Conservation (phyloP, 2,888 invertebrate species). For the Brenthis hecate region DNA sequence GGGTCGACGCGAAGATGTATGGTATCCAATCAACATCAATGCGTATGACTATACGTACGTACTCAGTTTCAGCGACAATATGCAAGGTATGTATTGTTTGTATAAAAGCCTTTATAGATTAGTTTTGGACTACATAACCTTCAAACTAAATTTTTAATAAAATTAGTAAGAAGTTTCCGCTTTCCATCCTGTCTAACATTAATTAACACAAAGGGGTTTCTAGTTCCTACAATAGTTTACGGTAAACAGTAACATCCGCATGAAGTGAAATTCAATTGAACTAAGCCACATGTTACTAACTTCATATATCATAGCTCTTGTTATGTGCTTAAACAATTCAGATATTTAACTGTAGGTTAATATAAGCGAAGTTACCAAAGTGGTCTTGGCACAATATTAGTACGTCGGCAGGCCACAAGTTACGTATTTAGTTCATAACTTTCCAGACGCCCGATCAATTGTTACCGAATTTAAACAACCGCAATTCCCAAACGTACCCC, state of each 20-base stretch:
- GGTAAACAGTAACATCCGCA: slow-evolving; percentile 1
- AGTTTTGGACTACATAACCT: not conserved
- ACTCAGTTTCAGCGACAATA: slow-evolving; percentile 1
- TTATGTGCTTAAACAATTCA: slow-evolving; percentile 35
- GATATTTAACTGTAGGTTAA: slow-evolving; percentile 40
- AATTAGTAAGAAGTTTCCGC: not conserved
- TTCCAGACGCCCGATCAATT: slow-evolving; percentile 60
- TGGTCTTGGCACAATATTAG: slow-evolving; percentile 48
- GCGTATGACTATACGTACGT: slow-evolving; percentile 16
- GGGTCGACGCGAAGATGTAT: slow-evolving; percentile 35
- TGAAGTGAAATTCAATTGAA: slow-evolving; percentile 32
- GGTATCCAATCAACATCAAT: slow-evolving; percentile 32
- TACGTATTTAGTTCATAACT: slow-evolving; percentile 54
- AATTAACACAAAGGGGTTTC: not conserved
- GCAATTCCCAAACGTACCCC: slow-evolving; percentile 41
- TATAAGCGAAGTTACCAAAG: slow-evolving; percentile 43
- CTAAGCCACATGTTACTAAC: slow-evolving; percentile 29
- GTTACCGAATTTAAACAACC: slow-evolving; percentile 48
- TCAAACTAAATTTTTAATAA: not conserved
- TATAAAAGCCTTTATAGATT: not conserved
- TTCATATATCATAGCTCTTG: slow-evolving; percentile 36
- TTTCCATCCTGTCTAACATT: not conserved
- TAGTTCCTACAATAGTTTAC: not conserved
- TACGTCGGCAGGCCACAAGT: slow-evolving; percentile 48
- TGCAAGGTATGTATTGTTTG: not conserved